Evolutionary conservation across 2,113 vertebrate genomes (phyloP).

Genomic region (Lasiurus cinereus): DNA sequence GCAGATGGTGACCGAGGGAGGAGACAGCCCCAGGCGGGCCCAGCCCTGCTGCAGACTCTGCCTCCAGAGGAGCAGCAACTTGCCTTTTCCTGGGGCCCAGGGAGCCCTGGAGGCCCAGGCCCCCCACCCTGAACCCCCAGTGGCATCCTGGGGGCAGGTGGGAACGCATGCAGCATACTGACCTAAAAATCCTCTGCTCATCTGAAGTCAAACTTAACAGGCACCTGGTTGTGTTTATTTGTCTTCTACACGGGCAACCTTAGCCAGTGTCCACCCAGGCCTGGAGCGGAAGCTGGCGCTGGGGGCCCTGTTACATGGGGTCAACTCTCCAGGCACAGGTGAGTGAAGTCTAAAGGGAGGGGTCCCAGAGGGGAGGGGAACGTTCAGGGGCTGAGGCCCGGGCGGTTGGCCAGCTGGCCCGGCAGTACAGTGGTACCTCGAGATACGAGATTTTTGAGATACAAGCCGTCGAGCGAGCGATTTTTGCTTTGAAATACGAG

Average conservation of each 20-base stretch:
- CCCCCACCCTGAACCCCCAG: not conserved
- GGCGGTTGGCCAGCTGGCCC: not conserved
- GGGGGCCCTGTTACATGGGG: not conserved
- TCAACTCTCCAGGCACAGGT: not conserved
- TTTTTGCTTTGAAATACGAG: no score
- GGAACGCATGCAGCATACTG: not conserved
- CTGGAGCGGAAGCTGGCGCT: not conserved
- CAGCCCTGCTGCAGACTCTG: not conserved
- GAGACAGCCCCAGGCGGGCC: not conserved
- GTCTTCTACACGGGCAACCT: not conserved
- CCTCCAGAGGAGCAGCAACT: not conserved
- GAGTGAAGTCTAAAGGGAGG: not conserved
- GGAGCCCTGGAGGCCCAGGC: not conserved
- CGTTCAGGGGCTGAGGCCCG: no score
- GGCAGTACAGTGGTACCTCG: no score
- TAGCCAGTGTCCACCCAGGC: not conserved
- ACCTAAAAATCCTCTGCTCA: not conserved
- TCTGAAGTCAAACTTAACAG: not conserved
- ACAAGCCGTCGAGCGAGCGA: no score
- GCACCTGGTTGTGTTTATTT: not conserved
- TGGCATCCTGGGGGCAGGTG: not conserved
- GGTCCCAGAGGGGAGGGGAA: not conserved
- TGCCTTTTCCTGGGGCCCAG: not conserved
- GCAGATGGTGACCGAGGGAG: conserved; percentile 67
- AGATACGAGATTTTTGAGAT: no score